Base-by-base conservation (phyloP, 1,140 invertebrate species). In the Anthonomus grandis region DNA sequence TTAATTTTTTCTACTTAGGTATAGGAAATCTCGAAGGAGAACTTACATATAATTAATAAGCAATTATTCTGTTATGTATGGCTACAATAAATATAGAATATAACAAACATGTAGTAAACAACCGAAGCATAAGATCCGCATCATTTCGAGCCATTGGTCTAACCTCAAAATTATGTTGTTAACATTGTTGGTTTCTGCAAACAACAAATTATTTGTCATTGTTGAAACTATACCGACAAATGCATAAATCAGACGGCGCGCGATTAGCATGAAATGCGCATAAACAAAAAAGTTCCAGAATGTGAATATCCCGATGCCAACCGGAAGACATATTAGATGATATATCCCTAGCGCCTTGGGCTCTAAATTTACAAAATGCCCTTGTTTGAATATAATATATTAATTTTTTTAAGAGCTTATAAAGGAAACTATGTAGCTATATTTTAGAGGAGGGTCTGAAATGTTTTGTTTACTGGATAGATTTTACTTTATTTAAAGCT, bases 261-360 rank as follows among this genome's bases (percentile, higher is more conserved):
- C 44, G 52, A 67, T 67, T 67, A 64, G 58, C 65, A 67, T 67
- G 65, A 65, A 59, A 67, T 58, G 47, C 58, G 24, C 59, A 65
- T 67, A 67, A 67, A 67, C 63, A 67, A 67, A 67, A 65, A 67
- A 67, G 57, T 67, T 67, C 46, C 49, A 61, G 60, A 67, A 64
- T 65, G 60, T 65, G 63, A 63, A 65, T 67, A 65, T 63, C 63
- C 61, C 62, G 63, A 67, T 67, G 65, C 65, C 63, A 67, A 67
- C 65, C 65, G 65, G 65, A 67, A 67, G 65, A 67, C 58, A 67
- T 67, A 67, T 63, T 63, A 60, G 55, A 67, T 67, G 65, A 67
- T 67, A 65, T 61, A 67, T 57, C 54, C 45, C 39, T 57, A 57
- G 59, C 59, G 59, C 59, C 59, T 61, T 50, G 47, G 24, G 36